Base-by-base conservation (phyloP, 2,888 invertebrate genomes). In the Morpho deidamia region DNA sequence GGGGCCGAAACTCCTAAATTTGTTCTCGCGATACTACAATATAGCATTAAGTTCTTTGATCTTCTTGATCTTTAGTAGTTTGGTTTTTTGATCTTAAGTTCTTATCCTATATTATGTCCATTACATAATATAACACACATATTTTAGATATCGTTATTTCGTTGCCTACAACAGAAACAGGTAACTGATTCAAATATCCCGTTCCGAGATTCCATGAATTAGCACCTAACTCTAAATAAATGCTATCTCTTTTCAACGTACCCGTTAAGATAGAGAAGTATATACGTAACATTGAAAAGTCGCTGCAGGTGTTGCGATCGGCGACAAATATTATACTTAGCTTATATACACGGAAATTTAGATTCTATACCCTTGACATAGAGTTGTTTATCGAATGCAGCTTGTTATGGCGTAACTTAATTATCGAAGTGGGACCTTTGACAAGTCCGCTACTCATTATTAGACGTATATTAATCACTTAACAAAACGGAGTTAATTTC, bases 351-450 rank as follows among this genome's bases (percentile, higher is more conserved):
- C 35, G 52, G 55, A n/a, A 66, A 48, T 62, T 40, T 59, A 11
- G 55, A 43, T 46, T 48, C 55, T 66, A 61, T 58, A 1, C 0
- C 34, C 1, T 50, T 5, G n/a, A 0, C 7, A 37, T 53, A 59
- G 51, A 42, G 48, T 12, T 23, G 11, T 35, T 46, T 53, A 53
- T 54, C 35, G 43, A 52, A 43, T 55, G 38, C 14, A 37, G 12
- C 37, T 8, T 12, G 11, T 11, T 23, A 47, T 52, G 53, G 41
- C 39, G 11, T 49, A 58, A 58, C 56, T 53, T 64, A 62, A 64
- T 64, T 66, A 65, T 65, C 58, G 69, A 72, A 71, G 82, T 83
- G 82, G 65, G 72, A 81, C 72, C 71, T 81, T 74, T 74, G 76
- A 78, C 81, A 69, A 72, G 69, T 68, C 66, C 67, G 71, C 69